Evolutionary conservation across 2,797 vertebrate genomes (phyloP), one percentile per base, ranked within the genome.

Genomic region (Rhyacichthys aspro): DNA sequence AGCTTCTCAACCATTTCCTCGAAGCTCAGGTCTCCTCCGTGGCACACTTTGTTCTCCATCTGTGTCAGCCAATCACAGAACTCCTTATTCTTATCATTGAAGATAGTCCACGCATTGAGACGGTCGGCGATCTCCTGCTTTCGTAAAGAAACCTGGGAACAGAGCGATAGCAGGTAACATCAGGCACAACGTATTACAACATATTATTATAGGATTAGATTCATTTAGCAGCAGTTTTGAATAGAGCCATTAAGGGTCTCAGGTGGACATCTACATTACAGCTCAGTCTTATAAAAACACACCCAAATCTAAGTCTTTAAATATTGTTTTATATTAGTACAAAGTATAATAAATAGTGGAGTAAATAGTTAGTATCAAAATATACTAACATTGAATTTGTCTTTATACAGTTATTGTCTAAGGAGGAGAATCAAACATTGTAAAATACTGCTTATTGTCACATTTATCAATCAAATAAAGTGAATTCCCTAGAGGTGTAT

Each of bases 1-100:
- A 99, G 82, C 72, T 96, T 98, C 47, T 98, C 94, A 76, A 98
- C 94, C 95, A 95, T 96, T 64, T 97, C 96, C 75, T 96, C 94
- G 50, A 97, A 94, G 78, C 94, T 94, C 55, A 94, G 89, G 11
- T 96, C 95, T 0, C 90, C 69, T 0, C 89, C 91, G 85, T 94
- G 94, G 5, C 94, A 83, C 57, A 96, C 95, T 83, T 95, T 95
- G 83, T 92, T 94, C 78, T 98, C 96, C 95, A 98, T 96, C 72
- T 95, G 94, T 7, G 91, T 92, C 83, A 99, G 91, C 96, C 96
- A 99, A 7, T 96, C 93, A 34, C 95, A 97, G 47, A 99, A 82
- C 76, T 97, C 94, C 72, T 94, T 96, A 70, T 96, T 96, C 82
- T 96, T 98, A 58, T 96, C 95, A 8, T 94, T 96, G 78, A 99